These are phyloP conservation scores for Manduca sexta DNA, from an alignment of 1,140 invertebrate species.

Conservation along the genomic window DNA sequence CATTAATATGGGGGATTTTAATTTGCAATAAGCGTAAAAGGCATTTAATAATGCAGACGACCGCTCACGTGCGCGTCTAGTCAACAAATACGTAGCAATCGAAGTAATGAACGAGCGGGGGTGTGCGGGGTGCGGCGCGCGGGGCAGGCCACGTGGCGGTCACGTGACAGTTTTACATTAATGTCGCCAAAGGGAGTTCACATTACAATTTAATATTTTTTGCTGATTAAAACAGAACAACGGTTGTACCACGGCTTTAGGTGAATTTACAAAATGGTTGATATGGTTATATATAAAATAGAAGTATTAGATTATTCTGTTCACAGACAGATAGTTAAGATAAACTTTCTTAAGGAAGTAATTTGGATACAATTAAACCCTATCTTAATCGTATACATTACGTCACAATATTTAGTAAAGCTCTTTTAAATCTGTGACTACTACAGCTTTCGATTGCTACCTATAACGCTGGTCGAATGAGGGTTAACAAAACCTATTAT, in stretches of 20 bases:
- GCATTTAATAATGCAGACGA: constrained; percentile 72
- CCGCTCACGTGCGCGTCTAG: constrained; percentile 42
- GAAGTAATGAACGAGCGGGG: constrained; percentile 52
- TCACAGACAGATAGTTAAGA: no score
- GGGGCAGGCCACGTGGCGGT: constrained; percentile 43
- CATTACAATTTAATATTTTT: constrained; percentile 30
- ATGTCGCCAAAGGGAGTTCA: constrained; percentile 36
- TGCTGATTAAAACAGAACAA: constrained; percentile 17
- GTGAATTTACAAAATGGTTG: no score
- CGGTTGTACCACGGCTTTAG: background rate
- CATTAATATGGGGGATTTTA: constrained; percentile 38
- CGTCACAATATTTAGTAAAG: no score
- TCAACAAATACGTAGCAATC: constrained; percentile 63
- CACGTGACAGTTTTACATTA: constrained; percentile 61
- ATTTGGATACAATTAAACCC: no score
- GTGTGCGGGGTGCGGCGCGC: constrained; percentile 8
- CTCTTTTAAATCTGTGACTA: no score
- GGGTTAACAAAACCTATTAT: no score
- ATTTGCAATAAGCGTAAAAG: constrained; percentile 70
- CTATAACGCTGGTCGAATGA: no score
- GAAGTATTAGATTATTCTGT: no score
- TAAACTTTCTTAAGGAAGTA: no score
- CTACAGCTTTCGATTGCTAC: no score
- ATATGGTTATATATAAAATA: no score
- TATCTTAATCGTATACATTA: no score